phyloP scores from a whole-genome alignment of 2,797 vertebrate genomes.

The Picus viridis region DNA sequence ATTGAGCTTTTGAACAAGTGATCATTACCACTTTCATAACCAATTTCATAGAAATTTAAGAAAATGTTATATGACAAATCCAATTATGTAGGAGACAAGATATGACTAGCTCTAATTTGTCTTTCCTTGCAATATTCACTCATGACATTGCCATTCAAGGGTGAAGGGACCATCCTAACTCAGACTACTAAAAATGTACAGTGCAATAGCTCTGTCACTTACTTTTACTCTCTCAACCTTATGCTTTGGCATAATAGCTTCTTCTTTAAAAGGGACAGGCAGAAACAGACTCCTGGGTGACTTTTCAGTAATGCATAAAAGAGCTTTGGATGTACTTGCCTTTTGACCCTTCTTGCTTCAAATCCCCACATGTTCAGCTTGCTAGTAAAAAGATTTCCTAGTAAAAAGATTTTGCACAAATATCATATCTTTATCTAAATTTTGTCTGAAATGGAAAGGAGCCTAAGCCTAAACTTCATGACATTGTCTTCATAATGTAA shows the following conservation, averaged over 20 bases:
- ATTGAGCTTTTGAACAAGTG: not conserved
- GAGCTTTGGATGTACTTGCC: not conserved
- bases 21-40: not conserved
- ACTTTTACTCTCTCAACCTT: not conserved
- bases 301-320: not conserved
- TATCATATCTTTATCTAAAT: not conserved
- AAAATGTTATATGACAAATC: not conserved
- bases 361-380: conserved; percentile 15
- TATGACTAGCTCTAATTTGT: not conserved
- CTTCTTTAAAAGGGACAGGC: conserved; percentile 24
- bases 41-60: not conserved
- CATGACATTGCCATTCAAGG: not conserved
- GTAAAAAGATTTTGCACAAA: not conserved
- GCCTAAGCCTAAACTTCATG: not conserved
- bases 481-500: not conserved
- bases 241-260: not conserved
- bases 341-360: conserved; percentile 23
- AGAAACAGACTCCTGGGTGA: conserved; percentile 10
- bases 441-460: conserved; percentile 38
- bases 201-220: not conserved
- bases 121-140: not conserved
- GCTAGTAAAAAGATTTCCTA: not conserved
- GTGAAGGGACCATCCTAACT: conserved; percentile 9
- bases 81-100: not conserved
- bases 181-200: not conserved